These are phyloP conservation scores for Thunnus albacares DNA, from an alignment of 2,797 vertebrate genomes.

Conservation along the genomic window DNA sequence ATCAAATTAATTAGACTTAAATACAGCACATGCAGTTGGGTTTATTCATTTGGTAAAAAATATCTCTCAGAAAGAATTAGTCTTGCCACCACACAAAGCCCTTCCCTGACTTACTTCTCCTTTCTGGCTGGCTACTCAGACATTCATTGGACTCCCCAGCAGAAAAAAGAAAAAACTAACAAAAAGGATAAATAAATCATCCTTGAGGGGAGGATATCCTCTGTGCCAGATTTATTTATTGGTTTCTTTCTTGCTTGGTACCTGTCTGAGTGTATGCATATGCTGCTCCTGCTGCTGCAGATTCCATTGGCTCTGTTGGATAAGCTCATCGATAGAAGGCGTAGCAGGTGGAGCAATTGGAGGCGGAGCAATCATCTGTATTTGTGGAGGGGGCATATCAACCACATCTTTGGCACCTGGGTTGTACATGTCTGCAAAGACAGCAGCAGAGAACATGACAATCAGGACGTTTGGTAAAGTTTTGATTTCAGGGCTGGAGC, in stretches of 20 bases:
- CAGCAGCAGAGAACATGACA: constrained; percentile 14
- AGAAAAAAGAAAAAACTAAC: not conserved
- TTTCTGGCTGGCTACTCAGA: not conserved
- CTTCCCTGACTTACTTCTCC: not conserved
- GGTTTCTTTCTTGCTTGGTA: constrained; percentile 58
- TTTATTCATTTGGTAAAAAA: not conserved
- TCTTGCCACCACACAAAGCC: not conserved
- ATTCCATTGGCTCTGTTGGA: constrained; percentile 98
- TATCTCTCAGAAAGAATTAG: not conserved
- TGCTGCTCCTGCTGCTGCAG: constrained; percentile 99
- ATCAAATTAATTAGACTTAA: too few species aligned
- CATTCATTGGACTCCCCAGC: not conserved
- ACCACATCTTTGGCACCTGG: constrained; percentile 88
- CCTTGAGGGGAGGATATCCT: not conserved
- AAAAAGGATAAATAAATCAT: not conserved
- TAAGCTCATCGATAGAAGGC: constrained; percentile 91
- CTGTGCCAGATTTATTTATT: not conserved
- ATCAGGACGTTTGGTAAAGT: not conserved
- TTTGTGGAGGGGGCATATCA: constrained; percentile 82
- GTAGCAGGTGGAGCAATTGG: constrained; percentile 82
- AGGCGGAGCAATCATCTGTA: constrained; percentile 85
- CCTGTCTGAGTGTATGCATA: constrained; percentile 94
- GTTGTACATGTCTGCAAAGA: constrained; percentile 90
- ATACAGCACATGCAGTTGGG: not conserved
- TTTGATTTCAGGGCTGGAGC: not conserved